These are phyloP conservation scores for Vanessa cardui DNA, from an alignment of 2,888 invertebrate species.

Conservation along the genomic window DNA sequence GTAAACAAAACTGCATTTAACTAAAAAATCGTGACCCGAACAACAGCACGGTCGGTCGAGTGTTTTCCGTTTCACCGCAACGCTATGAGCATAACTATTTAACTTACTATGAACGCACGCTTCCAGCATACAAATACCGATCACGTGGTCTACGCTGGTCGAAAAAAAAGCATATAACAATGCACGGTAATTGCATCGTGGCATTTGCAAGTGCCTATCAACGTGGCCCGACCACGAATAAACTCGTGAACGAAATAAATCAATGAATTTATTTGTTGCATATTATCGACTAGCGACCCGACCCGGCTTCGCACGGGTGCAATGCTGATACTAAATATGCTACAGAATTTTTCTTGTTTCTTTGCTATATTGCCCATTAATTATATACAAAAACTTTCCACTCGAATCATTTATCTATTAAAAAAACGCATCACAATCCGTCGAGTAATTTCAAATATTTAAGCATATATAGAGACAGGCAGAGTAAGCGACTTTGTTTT, in stretches of 20 bases:
- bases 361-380: no score
- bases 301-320: no score
- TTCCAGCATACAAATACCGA: slow-evolving; percentile 39
- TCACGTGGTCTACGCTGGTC: slow-evolving; percentile 27
- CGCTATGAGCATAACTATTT: slow-evolving; percentile 32
- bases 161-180: slow-evolving; percentile 21
- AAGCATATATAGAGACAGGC: no score
- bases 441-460: no score
- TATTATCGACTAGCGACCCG: not conserved
- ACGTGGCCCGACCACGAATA: not conserved
- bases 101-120: slow-evolving; percentile 29
- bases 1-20: slow-evolving; percentile 9
- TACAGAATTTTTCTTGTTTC: no score
- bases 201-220: slow-evolving; percentile 20
- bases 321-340: no score
- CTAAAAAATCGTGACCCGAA: slow-evolving; percentile 23
- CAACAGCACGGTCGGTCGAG: slow-evolving; percentile 11
- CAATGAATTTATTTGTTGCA: not conserved
- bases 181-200: slow-evolving; percentile 27
- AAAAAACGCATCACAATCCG: no score
- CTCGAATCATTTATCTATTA: no score
- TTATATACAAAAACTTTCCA: no score
- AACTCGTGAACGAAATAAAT: slow-evolving; percentile 2
- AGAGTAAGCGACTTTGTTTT: no score
- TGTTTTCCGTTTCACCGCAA: slow-evolving; percentile 31